A percentile compares a stretch with the other conserved stretches of the same genome.
phyloP scores from a whole-genome alignment of 2,113 vertebrate species.

The Hypanus sabinus region DNA sequence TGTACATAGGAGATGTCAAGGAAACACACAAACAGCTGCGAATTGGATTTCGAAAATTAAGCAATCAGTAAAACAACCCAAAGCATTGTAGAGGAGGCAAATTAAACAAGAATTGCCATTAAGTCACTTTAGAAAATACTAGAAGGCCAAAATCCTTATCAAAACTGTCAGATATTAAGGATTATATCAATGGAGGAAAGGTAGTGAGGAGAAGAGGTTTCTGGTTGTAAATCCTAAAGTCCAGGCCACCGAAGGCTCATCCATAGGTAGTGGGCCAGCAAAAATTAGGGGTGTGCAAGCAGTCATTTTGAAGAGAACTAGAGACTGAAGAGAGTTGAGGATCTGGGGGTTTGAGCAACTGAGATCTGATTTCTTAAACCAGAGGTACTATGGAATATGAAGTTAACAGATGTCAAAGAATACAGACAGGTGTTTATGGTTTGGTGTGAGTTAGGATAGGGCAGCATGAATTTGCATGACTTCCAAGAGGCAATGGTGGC shows the following conservation, averaged over 20 bases:
- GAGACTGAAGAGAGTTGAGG: background rate
- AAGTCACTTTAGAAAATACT: background rate
- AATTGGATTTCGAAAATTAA: too few relatives aligned
- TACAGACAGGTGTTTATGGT: too few relatives aligned
- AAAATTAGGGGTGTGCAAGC: too few relatives aligned
- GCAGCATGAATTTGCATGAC: too few relatives aligned
- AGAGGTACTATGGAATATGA: too few relatives aligned
- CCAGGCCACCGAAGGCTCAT: background rate
- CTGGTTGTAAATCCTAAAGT: background rate
- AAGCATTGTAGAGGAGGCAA: background rate
- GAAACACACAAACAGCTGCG: background rate
- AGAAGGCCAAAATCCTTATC: background rate
- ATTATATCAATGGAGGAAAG: background rate
- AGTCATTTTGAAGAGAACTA: background rate
- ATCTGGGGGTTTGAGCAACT: background rate
- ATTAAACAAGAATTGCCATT: background rate
- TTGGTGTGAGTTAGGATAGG: too few relatives aligned
- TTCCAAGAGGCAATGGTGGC: too few relatives aligned
- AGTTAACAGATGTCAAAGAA: too few relatives aligned
- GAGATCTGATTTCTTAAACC: too few relatives aligned
- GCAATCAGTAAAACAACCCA: background rate
- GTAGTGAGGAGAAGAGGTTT: background rate
- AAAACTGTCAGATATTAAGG: background rate
- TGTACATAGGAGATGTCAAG: background rate
- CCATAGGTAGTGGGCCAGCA: too few relatives aligned